A percentile compares a stretch with the other conserved stretches of the same genome.
Evolutionary conservation across 2,113 vertebrate species (phyloP).

Genomic region (Grammomys surdaster): DNA sequence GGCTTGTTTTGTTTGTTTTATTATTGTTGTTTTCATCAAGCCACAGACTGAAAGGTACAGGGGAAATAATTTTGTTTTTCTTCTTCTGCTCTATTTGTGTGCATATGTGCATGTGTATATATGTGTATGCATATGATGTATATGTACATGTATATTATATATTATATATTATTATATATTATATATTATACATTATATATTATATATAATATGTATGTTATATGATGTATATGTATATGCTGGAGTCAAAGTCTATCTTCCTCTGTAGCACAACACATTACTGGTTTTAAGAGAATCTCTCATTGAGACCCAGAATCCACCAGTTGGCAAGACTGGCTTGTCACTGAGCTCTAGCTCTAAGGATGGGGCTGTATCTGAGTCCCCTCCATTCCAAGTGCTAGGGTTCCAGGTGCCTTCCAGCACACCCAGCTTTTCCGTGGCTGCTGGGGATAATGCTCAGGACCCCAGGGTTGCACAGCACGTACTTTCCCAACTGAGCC

Average conservation of each 20-base stretch:
- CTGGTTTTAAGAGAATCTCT: not conserved
- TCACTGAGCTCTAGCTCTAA: not conserved
- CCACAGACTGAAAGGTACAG: not conserved
- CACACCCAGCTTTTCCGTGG: not conserved
- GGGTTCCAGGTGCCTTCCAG: not conserved
- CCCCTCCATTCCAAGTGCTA: not conserved
- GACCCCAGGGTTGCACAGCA: not conserved
- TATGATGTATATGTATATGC: not conserved
- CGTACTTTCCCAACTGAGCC: not conserved
- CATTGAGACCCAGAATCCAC: too few relatives aligned
- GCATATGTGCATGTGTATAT: not conserved
- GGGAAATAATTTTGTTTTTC: not conserved
- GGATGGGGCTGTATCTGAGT: not conserved
- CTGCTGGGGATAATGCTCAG: not conserved
- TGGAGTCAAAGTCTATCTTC: not conserved
- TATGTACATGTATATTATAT: too few relatives aligned
- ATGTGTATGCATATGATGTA: too few relatives aligned
- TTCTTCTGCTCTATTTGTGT: not conserved
- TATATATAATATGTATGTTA: too few relatives aligned
- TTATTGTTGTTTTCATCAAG: constrained; percentile 3
- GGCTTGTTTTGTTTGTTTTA: not conserved
- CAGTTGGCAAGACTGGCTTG: not conserved
- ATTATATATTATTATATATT: too few relatives aligned
- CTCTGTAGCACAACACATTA: too few relatives aligned
- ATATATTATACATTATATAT: too few relatives aligned